These are phyloP conservation scores for Smutsia gigantea DNA, from an alignment of 2,797 vertebrate species.

Conservation along the genomic window DNA sequence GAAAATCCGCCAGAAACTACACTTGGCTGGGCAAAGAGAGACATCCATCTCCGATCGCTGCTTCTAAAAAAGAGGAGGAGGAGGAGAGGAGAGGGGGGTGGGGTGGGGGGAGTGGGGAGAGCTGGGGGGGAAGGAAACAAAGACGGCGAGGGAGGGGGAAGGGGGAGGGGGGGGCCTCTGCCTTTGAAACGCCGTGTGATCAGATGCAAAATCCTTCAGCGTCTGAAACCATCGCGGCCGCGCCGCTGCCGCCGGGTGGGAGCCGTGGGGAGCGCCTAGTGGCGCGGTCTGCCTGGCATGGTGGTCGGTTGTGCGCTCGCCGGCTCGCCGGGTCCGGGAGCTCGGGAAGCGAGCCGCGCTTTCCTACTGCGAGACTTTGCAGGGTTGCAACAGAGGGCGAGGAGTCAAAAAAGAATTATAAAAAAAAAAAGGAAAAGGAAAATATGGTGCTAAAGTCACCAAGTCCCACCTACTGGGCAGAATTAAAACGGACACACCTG, in stretches of 20 bases:
- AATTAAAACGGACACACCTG: constrained; percentile 93
- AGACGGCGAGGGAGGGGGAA: constrained; percentile 77
- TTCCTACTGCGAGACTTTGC: constrained; percentile 88
- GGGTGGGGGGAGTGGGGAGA: constrained; percentile 79
- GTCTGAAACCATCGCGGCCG: constrained; percentile 88
- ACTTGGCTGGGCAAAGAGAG: constrained; percentile 95
- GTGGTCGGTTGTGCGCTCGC: constrained; percentile 84
- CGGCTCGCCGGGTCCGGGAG: constrained; percentile 82
- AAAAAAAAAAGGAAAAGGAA: constrained; percentile 81
- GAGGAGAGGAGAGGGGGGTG: constrained; percentile 84
- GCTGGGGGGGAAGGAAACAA: constrained; percentile 70
- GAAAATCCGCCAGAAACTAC: constrained; percentile 96
- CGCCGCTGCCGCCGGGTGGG: constrained; percentile 80
- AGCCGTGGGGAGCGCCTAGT: constrained; percentile 85
- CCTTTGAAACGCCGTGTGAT: constrained; percentile 86
- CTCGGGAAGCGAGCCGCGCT: constrained; percentile 77
- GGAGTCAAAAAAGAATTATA: constrained; percentile 85
- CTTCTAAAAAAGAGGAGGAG: constrained; percentile 88
- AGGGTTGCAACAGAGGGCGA: constrained; percentile 85
- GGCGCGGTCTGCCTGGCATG: constrained; percentile 87
- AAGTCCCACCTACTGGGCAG: constrained; percentile 97
- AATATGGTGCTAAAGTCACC: constrained; percentile 92
- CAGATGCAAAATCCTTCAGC: constrained; percentile 87
- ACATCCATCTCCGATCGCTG: constrained; percentile 94
- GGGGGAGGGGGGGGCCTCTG: constrained; percentile 77